Conservation (phyloP, 2,113 vertebrate genomes). For the Channa maculata region DNA sequence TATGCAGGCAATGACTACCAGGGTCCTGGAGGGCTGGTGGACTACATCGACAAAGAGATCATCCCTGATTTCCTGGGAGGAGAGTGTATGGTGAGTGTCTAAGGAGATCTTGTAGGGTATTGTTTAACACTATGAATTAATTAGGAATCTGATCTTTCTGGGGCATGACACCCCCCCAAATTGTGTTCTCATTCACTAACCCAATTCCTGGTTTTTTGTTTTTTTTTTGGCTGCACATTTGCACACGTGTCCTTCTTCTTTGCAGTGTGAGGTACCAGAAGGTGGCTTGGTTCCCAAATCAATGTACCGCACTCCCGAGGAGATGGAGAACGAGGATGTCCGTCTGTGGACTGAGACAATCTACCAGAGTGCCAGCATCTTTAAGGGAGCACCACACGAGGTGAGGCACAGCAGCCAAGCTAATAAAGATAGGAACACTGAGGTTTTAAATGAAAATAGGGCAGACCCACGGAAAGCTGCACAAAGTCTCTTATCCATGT, state of each 20-base stretch:
- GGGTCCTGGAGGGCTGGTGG: conserved; percentile 93
- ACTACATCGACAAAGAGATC: conserved; percentile 97
- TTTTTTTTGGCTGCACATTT: conserved; percentile 33
- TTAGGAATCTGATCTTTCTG: not conserved
- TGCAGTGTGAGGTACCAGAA: conserved; percentile 95
- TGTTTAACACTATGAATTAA: not conserved
- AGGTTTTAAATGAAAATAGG: conserved; percentile 23
- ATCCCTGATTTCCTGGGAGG: conserved; percentile 97
- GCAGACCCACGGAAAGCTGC: conserved; percentile 7
- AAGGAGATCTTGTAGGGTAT: not conserved
- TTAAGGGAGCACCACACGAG: conserved; percentile 88
- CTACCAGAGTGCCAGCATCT: conserved; percentile 96
- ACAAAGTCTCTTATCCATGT: not conserved
- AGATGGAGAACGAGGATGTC: conserved; percentile 93
- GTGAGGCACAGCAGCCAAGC: conserved; percentile 74
- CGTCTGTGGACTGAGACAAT: conserved; percentile 96
- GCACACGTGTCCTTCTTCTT: conserved; percentile 15
- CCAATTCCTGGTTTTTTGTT: not conserved
- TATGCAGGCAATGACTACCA: conserved; percentile 99
- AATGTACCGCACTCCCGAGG: conserved; percentile 94
- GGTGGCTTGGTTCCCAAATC: conserved; percentile 96
- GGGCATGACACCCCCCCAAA: not conserved
- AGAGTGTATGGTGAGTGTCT: conserved; percentile 92
- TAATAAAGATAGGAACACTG: not conserved
- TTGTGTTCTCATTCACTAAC: conserved; percentile 27